Evolutionary conservation across 2,888 invertebrate species (phyloP), one percentile per base, ranked within the genome.

Genomic region (Proisotoma minuta): DNA sequence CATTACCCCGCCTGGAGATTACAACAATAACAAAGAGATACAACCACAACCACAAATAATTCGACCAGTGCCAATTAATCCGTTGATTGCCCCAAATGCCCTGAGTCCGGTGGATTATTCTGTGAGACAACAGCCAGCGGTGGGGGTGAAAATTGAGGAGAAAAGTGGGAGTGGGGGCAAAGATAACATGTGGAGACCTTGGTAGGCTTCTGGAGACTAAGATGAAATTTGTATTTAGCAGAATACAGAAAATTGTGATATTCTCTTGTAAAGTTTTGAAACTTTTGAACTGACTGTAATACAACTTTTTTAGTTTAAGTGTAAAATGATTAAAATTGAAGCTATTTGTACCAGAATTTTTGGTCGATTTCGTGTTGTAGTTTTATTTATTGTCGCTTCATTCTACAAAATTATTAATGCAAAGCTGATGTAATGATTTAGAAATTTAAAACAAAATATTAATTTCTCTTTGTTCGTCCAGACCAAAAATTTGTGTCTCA

Each of bases 141-240:
- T 71, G 15, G 71, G 71, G 60, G 72, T 71, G 1, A 71, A 73
- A 47, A 69, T 68, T 5, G 47, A 47, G 5, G 18, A 10, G 47
- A 47, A 5, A 18, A n/a, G 10, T 15, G 10, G 10, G 47, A 8
- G 10, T 20, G 5, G 10, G 12, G 5, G 10, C 47, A 47, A 47
- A 18, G 47, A 47, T 18, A 10, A 8, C 47, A 47, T 47, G 47
- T 47, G 47, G 53, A 27, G 20, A 20, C 48, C 5, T 20, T 12
- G 18, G 51, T 24, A 1, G 22, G 0, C 34, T 8, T 10, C 8
- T 8, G 34, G 34, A 15, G 34, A 34, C 15, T 34, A 10, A 15
- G 34, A 15, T 49, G 23, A 3, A 49, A n/a, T n/a, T n/a, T n/a
- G n/a, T n/a, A n/a, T n/a, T n/a, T n/a, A n/a, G n/a, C n/a, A n/a